These are phyloP conservation scores for Watsonalla cultraria DNA, from an alignment of 2,888 invertebrate genomes.

Conservation along the genomic window DNA sequence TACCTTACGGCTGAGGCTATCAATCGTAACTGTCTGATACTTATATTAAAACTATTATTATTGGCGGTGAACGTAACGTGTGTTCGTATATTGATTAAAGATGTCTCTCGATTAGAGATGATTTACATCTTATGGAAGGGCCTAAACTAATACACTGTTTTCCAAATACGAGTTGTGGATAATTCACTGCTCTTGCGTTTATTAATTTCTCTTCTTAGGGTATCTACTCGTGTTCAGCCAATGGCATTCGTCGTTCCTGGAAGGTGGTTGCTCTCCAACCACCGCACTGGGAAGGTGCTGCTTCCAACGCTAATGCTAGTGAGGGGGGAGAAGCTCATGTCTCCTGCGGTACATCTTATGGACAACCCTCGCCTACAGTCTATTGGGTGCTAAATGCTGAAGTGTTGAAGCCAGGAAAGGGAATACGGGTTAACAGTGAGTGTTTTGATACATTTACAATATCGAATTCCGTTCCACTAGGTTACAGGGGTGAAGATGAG, in stretches of 20 bases:
- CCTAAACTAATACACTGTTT: too few species aligned
- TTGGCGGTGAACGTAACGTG: too few species aligned
- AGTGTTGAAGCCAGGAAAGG: constrained; percentile 73
- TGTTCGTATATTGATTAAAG: too few species aligned
- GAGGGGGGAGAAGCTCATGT: constrained; percentile 62
- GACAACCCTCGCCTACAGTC: constrained; percentile 86
- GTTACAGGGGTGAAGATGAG: too few species aligned
- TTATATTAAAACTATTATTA: too few species aligned
- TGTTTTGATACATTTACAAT: constrained; percentile 2
- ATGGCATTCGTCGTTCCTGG: constrained; percentile 75
- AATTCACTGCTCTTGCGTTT: background rate
- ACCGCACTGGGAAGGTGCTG: constrained; percentile 74
- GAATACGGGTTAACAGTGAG: constrained; percentile 51
- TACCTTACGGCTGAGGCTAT: too few species aligned
- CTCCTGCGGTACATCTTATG: constrained; percentile 80
- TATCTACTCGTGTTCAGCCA: constrained; percentile 87
- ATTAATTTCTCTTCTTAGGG: constrained; percentile 70
- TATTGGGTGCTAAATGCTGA: constrained; percentile 93
- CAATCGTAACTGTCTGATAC: too few species aligned
- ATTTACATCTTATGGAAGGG: too few species aligned
- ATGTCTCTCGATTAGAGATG: too few species aligned
- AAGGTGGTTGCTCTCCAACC: constrained; percentile 60
- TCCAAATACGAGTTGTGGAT: background rate
- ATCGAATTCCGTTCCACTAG: too few species aligned
- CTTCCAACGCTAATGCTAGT: constrained; percentile 72